Evolutionary conservation across 2,888 invertebrate species (phyloP).

Genomic region (Megamerina dolium): DNA sequence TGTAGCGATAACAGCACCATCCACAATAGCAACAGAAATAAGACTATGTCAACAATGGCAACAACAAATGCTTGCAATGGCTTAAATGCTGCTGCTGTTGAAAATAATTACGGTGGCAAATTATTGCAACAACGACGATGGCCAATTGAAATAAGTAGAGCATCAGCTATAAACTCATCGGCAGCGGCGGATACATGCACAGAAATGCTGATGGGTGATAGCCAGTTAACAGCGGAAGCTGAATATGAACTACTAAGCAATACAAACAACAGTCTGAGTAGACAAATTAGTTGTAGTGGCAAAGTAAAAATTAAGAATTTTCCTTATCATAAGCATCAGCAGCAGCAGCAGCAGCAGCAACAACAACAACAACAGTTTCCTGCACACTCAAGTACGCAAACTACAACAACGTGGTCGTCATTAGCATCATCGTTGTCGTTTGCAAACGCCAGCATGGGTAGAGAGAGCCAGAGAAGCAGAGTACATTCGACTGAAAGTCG

Average conservation of each 20-base stretch:
- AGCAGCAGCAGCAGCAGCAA: conserved; percentile 5
- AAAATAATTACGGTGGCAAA: too few species aligned
- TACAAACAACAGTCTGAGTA: too few species aligned
- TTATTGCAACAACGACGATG: too few species aligned
- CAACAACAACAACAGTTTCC: conserved; percentile 13
- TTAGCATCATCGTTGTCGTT: not conserved
- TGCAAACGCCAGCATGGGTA: too few species aligned
- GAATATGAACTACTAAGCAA: too few species aligned
- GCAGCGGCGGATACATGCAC: not conserved
- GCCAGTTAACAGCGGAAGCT: too few species aligned
- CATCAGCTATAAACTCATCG: not conserved
- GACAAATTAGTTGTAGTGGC: conserved; percentile 2
- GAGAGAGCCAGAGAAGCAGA: too few species aligned
- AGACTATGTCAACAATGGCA: conserved; percentile 11
- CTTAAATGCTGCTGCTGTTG: too few species aligned
- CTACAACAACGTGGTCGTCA: conserved; percentile 2
- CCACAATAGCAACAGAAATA: not conserved
- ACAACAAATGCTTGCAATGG: too few species aligned
- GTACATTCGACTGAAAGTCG: too few species aligned
- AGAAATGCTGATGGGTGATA: too few species aligned
- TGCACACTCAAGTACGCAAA: conserved; percentile 2
- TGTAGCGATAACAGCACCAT: conserved; percentile 14
- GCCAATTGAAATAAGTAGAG: too few species aligned
- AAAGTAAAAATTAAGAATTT: conserved; percentile 1
- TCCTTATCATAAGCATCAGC: conserved; percentile 7